Conservation (phyloP, 2,888 invertebrate genomes). For the Synanthedon tipuliformis region DNA sequence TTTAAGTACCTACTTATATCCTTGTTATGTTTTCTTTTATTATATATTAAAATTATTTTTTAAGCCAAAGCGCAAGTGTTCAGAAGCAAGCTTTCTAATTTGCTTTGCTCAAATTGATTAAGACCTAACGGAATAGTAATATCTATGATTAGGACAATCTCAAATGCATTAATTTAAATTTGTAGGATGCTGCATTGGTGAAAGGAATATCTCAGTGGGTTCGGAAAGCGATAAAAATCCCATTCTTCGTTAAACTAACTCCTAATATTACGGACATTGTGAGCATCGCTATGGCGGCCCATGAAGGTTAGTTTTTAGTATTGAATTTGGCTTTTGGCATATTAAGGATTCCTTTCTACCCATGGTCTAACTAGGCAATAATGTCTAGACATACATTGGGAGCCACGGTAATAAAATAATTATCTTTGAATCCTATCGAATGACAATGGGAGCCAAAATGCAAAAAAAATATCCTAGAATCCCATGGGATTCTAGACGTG, state of each 20-base stretch:
- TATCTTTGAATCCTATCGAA: too few relatives aligned
- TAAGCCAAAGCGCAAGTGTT: not conserved
- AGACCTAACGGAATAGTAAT: too few relatives aligned
- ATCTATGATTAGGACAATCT: not conserved
- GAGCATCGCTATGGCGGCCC: conserved; percentile 88
- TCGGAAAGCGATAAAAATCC: conserved; percentile 84
- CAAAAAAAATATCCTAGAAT: too few relatives aligned
- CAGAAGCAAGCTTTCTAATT: too few relatives aligned
- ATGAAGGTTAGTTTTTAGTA: conserved; percentile 73
- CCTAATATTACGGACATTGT: conserved; percentile 97
- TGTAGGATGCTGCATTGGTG: conserved; percentile 86
- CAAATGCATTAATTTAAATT: conserved; percentile 4
- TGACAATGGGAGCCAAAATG: too few relatives aligned
- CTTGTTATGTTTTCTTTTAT: conserved; percentile 1
- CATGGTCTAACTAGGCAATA: too few relatives aligned
- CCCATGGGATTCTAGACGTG: too few relatives aligned
- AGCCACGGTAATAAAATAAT: too few relatives aligned
- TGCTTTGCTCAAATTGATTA: not conserved
- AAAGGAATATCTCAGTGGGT: conserved; percentile 93
- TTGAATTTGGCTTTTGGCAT: too few relatives aligned
- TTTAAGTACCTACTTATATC: too few relatives aligned
- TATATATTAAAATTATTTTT: not conserved
- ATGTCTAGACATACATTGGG: too few relatives aligned
- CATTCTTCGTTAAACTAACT: conserved; percentile 97
- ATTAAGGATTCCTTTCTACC: too few relatives aligned